Evolutionary conservation across 2,888 invertebrate genomes (phyloP).

Genomic region (Plagiodera versicolora): DNA sequence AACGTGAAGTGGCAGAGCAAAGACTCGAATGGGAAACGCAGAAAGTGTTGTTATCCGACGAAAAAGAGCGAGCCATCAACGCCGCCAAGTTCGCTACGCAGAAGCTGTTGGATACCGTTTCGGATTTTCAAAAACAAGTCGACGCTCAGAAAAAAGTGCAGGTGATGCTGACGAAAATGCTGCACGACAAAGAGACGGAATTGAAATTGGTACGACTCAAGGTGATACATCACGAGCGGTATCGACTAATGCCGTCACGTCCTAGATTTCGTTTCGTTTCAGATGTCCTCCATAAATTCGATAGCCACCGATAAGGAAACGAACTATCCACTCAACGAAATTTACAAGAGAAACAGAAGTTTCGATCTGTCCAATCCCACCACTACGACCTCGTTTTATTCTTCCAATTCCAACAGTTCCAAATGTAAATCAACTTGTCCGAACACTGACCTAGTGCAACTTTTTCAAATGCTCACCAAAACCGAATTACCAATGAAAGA

Average conservation of each 20-base stretch:
- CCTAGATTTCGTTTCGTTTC: conserved; percentile 13
- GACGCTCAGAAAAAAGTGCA: conserved; percentile 46
- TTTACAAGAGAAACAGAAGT: conserved; percentile 25
- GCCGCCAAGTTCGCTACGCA: conserved; percentile 49
- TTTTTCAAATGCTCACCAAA: conserved; percentile 15
- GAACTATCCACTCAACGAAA: conserved; percentile 26
- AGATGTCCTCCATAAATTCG: conserved; percentile 34
- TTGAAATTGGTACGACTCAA: conserved; percentile 33
- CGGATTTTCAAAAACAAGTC: conserved; percentile 47
- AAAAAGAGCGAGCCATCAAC: conserved; percentile 46
- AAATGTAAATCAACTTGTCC: conserved; percentile 1
- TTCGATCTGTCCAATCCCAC: conserved; percentile 22
- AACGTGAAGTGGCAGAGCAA: conserved; percentile 33
- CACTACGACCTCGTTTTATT: conserved; percentile 28
- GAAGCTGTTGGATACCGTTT: conserved; percentile 47
- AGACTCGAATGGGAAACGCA: conserved; percentile 37
- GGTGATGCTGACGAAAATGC: conserved; percentile 43
- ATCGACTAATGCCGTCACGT: no score
- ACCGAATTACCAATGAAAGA: conserved; percentile 19
- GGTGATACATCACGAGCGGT: conserved; percentile 26
- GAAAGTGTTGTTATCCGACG: conserved; percentile 32
- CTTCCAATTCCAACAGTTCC: conserved; percentile 31
- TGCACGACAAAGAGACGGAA: conserved; percentile 46
- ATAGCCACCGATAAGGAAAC: conserved; percentile 21
- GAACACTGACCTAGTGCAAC: conserved; percentile 7